Percentiles rank a stretch among this genome's conserved stretches.
Evolutionary conservation across 2,797 vertebrate species (phyloP).

Genomic region (Hemibagrus guttatus): DNA sequence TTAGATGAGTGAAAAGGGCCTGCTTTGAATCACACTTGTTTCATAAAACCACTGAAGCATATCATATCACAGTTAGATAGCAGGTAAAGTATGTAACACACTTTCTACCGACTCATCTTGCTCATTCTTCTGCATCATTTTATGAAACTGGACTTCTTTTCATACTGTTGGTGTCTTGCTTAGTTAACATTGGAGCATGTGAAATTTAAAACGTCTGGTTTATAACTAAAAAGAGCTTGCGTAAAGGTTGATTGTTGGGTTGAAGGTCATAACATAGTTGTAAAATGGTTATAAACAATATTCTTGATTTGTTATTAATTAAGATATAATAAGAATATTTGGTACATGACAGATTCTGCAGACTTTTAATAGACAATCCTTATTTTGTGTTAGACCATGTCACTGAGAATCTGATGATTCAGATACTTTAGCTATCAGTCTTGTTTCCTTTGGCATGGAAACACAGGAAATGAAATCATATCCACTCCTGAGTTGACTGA

Average conservation of each 20-base stretch:
- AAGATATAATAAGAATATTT: not conserved
- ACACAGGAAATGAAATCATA: constrained; percentile 33
- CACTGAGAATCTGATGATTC: constrained; percentile 29
- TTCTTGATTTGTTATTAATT: not conserved
- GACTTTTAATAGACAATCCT: constrained; percentile 10
- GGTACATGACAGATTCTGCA: not conserved
- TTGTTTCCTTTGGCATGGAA: constrained; percentile 28
- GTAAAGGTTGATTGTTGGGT: not conserved
- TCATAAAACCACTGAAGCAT: not conserved
- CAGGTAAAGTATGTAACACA: constrained; percentile 7
- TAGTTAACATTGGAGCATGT: not conserved
- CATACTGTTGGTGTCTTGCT: not conserved
- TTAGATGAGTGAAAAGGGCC: constrained; percentile 2
- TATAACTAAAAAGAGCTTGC: not conserved
- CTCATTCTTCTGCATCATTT: constrained; percentile 13
- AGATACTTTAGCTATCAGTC: constrained; percentile 7
- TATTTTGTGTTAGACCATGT: not conserved
- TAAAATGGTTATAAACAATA: not conserved
- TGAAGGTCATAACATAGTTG: not conserved
- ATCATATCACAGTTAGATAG: not conserved
- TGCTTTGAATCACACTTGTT: not conserved
- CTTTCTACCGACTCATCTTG: not conserved
- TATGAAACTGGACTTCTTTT: not conserved
- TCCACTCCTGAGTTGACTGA: not conserved
- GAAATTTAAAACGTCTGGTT: not conserved